Base-by-base conservation (phyloP, 2,113 vertebrate species). In the Urocynchramus pylzowi region DNA sequence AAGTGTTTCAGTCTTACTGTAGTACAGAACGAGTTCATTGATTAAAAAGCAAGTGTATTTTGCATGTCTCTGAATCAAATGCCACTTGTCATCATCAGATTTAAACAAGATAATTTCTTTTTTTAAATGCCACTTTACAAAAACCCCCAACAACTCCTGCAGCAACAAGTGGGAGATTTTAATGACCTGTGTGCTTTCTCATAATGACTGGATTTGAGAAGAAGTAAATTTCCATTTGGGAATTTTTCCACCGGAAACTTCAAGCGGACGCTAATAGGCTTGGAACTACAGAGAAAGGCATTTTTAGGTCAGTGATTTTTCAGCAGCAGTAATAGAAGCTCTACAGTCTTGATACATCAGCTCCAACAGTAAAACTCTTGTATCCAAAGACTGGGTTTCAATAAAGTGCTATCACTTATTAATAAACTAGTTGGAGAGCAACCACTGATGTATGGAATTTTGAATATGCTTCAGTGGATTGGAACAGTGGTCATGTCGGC, bases 261-360 rank as follows among this genome's bases (percentile, higher is more conserved):
- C 87, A 90, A 90, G 93, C 86, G 90, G 93, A 93, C 41, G 0
- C 88, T 97, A 96, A 96, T 96, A 89, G 92, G 80, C 95, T 96
- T 95, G 95, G 88, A 97, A 78, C 83, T 92, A 68, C 82, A 96
- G 96, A 94, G 80, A 80, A 90, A 90, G 92, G 68, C 84, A 53
- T 96, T 97, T 96, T 96, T 97, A 96, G 96, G 96, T 97, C 96
- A 96, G 73, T 96, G 95, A 26, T 95, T 96, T 92, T 95, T 96
- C 92, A 95, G 90, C 85, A 81, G 49, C 28, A 1, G 68, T 78
- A 95, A 94, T 81, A 95, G 93, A 75, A 93, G 92, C 85, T 75
- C 85, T 89, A 68, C 73, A 94, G 71, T 94, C 92, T 89, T 84
- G 80, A 78, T 95, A 81, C 88, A 87, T 75, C 87, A 84, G 60